Base-by-base conservation (phyloP, 2,888 invertebrate genomes). In the Apodemia zela region DNA sequence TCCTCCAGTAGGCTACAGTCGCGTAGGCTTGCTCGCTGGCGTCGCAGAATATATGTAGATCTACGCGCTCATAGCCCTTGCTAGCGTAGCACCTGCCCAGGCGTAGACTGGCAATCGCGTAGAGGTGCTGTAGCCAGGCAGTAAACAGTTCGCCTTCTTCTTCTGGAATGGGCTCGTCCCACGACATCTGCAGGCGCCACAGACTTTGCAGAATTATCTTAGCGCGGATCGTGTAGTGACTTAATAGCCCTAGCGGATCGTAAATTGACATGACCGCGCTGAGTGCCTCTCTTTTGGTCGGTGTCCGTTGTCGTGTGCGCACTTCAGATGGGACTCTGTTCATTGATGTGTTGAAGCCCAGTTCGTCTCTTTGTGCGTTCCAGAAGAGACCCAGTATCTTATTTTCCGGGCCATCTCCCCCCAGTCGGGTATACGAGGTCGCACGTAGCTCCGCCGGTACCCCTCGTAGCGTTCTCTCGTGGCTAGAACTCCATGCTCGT, bases 241-340 rank as follows among this genome's bases (percentile, higher is more conserved):
- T 62, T 5, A 62, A 25, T n/a, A 62, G 11, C 2, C 66, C 66
- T 6, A 67, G 21, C 25, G 78, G 78, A 59, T 80, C 77, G 60
- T 72, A 80, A 0, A 77, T 61, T 0, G 65, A 65, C 67, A 67
- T 0, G 73, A 75, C 77, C 73, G 76, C 8, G 73, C 67, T 0
- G 29, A 63, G 29, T 8, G 65, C 47, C 17, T 67, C 68, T 17
- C 66, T 45, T 13, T 66, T 65, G 8, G 63, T 65, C 5, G 65
- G 67, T 10, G 60, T 25, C 7, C 64, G 18, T 5, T 8, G 3
- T 18, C n/a, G 42, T 29, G 29, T 15, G 5, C 33, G 6, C 10
- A 47, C 57, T 5, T 45, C 45, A 15, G 45, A 1, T 45, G n/a
- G 45, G 45, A 45, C 45, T n/a, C 45, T 4, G 45, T 45, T n/a